Evolutionary conservation across 2,888 invertebrate species (phyloP), one percentile per base, ranked within the genome.

Genomic region (Octodonta nipae): DNA sequence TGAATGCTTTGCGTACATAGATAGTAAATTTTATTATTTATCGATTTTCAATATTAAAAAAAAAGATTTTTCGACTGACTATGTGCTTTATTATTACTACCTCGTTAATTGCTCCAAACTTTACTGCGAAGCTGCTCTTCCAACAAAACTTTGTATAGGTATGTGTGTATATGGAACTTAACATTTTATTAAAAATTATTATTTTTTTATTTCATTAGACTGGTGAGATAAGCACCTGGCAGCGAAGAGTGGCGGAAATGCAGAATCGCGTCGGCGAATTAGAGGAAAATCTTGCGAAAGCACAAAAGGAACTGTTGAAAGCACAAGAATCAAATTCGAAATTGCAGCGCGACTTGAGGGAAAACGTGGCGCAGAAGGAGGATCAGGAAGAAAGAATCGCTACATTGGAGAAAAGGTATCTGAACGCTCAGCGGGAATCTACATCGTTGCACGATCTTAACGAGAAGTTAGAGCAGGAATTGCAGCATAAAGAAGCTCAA

Each of bases 381-480:
- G 91, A 92, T 60, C 91, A 91, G 73, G 98, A 99, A 68, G 93
- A 95, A 60, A 73, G 96, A 50, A 96, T 98, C 63, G 81, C 91
- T n/a, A 93, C 95, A 1, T 66, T 99, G 40, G 98, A 99, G 66
- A 95, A 95, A 63, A 74, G 96, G 35, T 95, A 95, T 66, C 70
- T 98, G 49, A 91, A 89, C 68, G 92, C 93, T 44, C 98, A 99
- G 70, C 73, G 96, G 36, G 98, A 99, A 67, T 91, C 93, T 33
- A 92, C 95, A 13, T 91, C 92, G 32, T 70, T 96, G 49, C 93
- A 95, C 61, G 98, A 99, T 68, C 75, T 95, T 47, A 96, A 95
- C 63, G 95, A 96, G 65, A 95, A 96, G 65, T 66, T 98, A 44
- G 95, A 98, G 56, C 92, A 96, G 59, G 96, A 98, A 65, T 64